Evolutionary conservation across 2,797 vertebrate genomes (phyloP), one percentile per base, ranked within the genome.

Genomic region (Lagocephalus sceleratus): DNA sequence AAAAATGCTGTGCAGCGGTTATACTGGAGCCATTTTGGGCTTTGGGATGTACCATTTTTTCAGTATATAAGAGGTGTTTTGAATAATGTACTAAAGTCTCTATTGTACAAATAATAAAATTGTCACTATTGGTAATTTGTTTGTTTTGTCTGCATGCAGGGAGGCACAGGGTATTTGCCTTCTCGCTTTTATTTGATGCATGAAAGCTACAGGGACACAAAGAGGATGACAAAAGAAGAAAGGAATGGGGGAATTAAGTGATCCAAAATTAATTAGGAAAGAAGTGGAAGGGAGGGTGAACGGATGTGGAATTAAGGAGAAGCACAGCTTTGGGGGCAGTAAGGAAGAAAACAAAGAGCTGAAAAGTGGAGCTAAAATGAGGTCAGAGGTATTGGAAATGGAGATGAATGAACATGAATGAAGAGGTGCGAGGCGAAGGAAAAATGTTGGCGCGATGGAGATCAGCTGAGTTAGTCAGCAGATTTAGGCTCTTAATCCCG

Each of bases 21-120:
- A 79, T 75, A 92, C 92, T 92, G 90, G 91, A 95, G 95, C 94
- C 94, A 94, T 96, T 98, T 98, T 94, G 90, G 94, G 95, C 94
- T 98, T 94, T 95, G 93, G 85, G 91, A 94, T 63, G 84, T 93
- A 94, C 93, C 92, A 92, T 97, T 97, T 99, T 87, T 99, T 96
- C 96, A 95, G 93, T 97, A 97, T 98, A 94, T 95, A 94, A 94
- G 91, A 94, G 89, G 94, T 97, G 95, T 99, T 99, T 99, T 97
- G 93, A 96, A 98, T 96, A 99, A 98, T 93, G 94, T 97, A 93
- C 86, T 88, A 92, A 92, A 92, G 91, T 93, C 89, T 91, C 88
- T 92, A 94, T 93, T 94, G 92, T 93, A 93, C 87, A 93, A 92
- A 93, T 90, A 92, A 92, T 92, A 90, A 94, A 91, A 94, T 94